Evolutionary conservation across 2,888 invertebrate genomes (phyloP).

Genomic region (Tetramorium bicarinatum): DNA sequence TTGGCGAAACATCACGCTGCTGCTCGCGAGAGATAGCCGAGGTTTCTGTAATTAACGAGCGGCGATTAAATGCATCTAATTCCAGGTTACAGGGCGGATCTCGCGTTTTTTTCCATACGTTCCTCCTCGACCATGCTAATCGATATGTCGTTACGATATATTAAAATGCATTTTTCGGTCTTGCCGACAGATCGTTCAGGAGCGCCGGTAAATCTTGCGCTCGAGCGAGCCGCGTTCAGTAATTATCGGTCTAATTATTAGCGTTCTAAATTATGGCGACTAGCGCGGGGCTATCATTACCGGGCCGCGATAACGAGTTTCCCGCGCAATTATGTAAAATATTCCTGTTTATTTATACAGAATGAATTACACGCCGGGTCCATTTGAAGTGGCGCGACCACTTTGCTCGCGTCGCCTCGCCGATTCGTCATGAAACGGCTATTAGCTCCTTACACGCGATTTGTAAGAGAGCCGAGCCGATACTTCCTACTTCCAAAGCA

Average conservation of each 20-base stretch:
- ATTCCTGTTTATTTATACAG: constrained; percentile 46
- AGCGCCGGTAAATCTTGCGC: constrained; percentile 35
- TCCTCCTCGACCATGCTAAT: constrained; percentile 11
- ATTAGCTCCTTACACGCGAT: constrained; percentile 32
- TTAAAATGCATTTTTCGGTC: constrained; percentile 50
- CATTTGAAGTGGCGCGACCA: constrained; percentile 47
- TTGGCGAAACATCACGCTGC: not conserved
- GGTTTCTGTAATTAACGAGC: constrained; percentile 48
- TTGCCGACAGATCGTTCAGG: constrained; percentile 36
- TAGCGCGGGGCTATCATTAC: constrained; percentile 30
- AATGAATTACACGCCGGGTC: constrained; percentile 34
- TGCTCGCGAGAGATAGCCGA: not conserved
- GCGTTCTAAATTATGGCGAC: constrained; percentile 39
- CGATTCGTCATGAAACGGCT: constrained; percentile 40
- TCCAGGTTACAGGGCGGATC: constrained; percentile 29
- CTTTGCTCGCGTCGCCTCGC: constrained; percentile 21
- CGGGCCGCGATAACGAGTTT: constrained; percentile 49
- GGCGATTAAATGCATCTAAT: constrained; percentile 48
- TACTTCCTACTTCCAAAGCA: not conserved
- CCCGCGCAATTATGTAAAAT: constrained; percentile 50
- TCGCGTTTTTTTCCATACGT: constrained; percentile 3
- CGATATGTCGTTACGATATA: constrained; percentile 43
- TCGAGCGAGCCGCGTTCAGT: constrained; percentile 17
- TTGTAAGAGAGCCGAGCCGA: constrained; percentile 12
- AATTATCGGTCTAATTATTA: constrained; percentile 51